Evolutionary conservation across 1,140 invertebrate genomes (phyloP).

Genomic region (Phymastichus coffea): DNA sequence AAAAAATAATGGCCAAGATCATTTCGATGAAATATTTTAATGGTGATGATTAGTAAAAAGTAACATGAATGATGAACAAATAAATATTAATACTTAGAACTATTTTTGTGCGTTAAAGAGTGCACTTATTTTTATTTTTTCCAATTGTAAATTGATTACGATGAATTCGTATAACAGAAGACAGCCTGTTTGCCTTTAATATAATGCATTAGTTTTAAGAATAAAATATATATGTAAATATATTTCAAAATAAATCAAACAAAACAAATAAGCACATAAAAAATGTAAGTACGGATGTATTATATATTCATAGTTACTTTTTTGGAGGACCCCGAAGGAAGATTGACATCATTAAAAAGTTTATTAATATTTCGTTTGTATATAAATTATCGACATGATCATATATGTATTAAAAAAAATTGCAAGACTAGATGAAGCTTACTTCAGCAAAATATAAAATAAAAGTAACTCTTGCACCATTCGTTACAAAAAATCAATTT

Average conservation of each 20-base stretch:
- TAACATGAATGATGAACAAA: neutral
- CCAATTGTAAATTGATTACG: neutral
- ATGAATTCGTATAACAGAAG: no score
- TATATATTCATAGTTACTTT: neutral
- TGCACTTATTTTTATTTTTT: slow-evolving; percentile 13
- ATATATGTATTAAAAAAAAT: neutral
- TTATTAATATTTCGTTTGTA: slow-evolving; percentile 20
- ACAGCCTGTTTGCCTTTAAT: no score
- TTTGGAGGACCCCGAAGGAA: neutral
- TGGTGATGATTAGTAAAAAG: neutral
- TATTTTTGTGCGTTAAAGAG: slow-evolving; percentile 14
- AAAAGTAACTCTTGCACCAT: neutral
- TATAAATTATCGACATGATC: slow-evolving; percentile 8
- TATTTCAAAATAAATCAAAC: slow-evolving; percentile 13
- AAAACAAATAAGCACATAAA: slow-evolving; percentile 19
- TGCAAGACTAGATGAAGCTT: slow-evolving; percentile 25
- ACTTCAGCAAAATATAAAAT: slow-evolving; percentile 16
- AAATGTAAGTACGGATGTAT: slow-evolving; percentile 11
- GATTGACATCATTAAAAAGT: slow-evolving; percentile 14
- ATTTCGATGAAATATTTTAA: slow-evolving; percentile 12
- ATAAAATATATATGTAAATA: slow-evolving; percentile 17
- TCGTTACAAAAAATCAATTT: slow-evolving; percentile 16
- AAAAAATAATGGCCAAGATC: no score
- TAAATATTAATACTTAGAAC: neutral
- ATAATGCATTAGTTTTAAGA: slow-evolving; percentile 10